Percentiles rank a stretch among this genome's conserved stretches.
These are phyloP conservation scores for Ips nitidus DNA, from an alignment of 1,140 invertebrate species.

Conservation along the genomic window DNA sequence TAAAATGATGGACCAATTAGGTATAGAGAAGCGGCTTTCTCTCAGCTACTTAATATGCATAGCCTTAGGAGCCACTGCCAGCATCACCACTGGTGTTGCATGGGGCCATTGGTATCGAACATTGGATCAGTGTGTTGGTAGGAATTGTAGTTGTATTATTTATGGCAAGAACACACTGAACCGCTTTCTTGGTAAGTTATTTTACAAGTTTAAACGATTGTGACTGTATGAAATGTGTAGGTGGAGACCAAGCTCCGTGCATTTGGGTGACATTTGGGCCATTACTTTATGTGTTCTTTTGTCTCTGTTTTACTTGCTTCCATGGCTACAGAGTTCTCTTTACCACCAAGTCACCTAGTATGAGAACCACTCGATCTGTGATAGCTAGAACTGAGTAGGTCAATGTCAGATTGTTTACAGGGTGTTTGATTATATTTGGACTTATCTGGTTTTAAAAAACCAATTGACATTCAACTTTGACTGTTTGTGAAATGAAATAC, in stretches of 20 bases:
- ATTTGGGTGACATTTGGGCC: slow-evolving; percentile 56
- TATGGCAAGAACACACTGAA: slow-evolving; percentile 56
- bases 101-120: slow-evolving; percentile 61
- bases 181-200: slow-evolving; percentile 52
- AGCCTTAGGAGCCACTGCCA: slow-evolving; percentile 51
- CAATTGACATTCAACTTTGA: too few species aligned
- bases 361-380: slow-evolving; percentile 46
- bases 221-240: slow-evolving; percentile 28
- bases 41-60: slow-evolving; percentile 51
- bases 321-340: slow-evolving; percentile 58
- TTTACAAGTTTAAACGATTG: background rate
- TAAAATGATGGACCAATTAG: slow-evolving; percentile 38
- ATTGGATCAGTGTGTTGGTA: slow-evolving; percentile 55
- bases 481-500: too few species aligned
- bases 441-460: too few species aligned
- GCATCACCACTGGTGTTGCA: slow-evolving; percentile 51
- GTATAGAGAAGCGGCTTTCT: slow-evolving; percentile 51
- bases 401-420: background rate
- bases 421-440: background rate
- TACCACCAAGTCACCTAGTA: slow-evolving; percentile 46
- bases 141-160: slow-evolving; percentile 60
- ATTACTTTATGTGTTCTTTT: slow-evolving; percentile 52
- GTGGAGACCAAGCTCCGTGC: slow-evolving; percentile 56
- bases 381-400: slow-evolving; percentile 49
- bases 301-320: slow-evolving; percentile 53